Evolutionary conservation across 2,888 invertebrate genomes (phyloP).

Genomic region (Drosophila aldrichi): DNA sequence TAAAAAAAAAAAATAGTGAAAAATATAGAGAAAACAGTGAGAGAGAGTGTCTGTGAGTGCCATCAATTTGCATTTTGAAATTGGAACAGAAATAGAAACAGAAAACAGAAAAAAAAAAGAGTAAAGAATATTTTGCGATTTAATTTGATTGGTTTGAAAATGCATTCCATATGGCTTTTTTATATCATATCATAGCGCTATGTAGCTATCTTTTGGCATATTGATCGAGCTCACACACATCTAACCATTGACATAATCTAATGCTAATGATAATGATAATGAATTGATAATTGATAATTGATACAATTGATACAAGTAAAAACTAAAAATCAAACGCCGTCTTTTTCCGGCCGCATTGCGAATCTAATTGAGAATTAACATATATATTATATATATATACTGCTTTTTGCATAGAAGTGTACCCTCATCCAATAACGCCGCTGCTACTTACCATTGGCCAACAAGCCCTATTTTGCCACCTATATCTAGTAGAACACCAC

Average conservation of each 20-base stretch:
- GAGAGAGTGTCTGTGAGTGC: slow-evolving; percentile 52
- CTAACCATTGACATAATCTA: slow-evolving; percentile 23
- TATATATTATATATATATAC: slow-evolving; percentile 44
- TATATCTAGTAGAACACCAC: slow-evolving; percentile 89
- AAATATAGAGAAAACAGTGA: not conserved
- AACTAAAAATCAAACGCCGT: not conserved
- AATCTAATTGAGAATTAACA: slow-evolving; percentile 75
- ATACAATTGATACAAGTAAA: not conserved
- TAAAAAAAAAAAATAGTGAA: not conserved
- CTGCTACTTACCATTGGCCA: slow-evolving; percentile 92
- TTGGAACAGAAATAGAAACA: not conserved
- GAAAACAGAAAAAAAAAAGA: too few species aligned
- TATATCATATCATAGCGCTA: slow-evolving; percentile 36
- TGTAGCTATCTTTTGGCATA: slow-evolving; percentile 26
- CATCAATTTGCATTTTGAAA: slow-evolving; percentile 55
- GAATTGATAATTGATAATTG: slow-evolving; percentile 7
- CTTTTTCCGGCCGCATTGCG: slow-evolving; percentile 17
- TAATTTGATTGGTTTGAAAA: slow-evolving; percentile 23
- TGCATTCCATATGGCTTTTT: slow-evolving; percentile 60
- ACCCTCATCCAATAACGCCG: slow-evolving; percentile 86
- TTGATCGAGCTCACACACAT: slow-evolving; percentile 63
- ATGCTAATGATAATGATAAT: slow-evolving; percentile 16
- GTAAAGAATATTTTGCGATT: not conserved
- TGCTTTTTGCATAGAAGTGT: slow-evolving; percentile 85
- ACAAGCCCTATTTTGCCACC: slow-evolving; percentile 91